phyloP scores from a whole-genome alignment of 2,113 vertebrate species.

The Origma solitaria region DNA sequence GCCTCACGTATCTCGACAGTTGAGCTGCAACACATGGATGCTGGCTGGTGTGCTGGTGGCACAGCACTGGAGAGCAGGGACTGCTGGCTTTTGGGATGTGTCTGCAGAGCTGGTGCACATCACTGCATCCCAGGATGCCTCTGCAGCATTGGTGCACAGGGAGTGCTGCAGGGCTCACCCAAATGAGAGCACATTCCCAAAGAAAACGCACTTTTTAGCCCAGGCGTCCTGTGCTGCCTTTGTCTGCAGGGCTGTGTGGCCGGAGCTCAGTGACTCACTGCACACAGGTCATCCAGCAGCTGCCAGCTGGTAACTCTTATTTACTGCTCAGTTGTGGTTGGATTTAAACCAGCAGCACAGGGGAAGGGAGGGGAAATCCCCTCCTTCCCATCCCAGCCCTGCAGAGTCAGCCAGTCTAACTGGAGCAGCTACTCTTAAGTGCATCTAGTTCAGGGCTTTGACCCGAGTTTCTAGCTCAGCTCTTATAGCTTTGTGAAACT shows the following conservation, averaged over 20 bases:
- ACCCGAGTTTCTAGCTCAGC: not conserved
- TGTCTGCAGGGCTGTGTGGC: not conserved
- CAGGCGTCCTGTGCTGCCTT: not conserved
- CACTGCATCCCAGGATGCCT: not conserved
- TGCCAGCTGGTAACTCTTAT: not conserved
- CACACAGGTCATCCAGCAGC: not conserved
- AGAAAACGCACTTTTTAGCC: not conserved
- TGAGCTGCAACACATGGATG: not conserved
- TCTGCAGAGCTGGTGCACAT: not conserved
- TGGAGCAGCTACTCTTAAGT: not conserved
- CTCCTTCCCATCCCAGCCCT: not conserved
- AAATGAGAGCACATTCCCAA: not conserved
- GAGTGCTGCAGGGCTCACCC: not conserved
- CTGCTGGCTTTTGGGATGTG: not conserved
- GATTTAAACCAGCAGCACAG: constrained; percentile 9
- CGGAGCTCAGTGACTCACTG: not conserved
- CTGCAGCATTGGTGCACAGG: not conserved
- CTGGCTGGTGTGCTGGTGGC: not conserved
- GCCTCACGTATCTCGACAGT: fast-evolving
- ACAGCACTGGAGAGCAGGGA: not conserved
- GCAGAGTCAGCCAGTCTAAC: not conserved
- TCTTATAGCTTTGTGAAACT: not conserved
- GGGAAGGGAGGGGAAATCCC: constrained; percentile 36
- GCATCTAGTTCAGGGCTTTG: not conserved
- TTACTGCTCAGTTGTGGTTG: constrained; percentile 29